Evolutionary conservation across 2,888 invertebrate genomes (phyloP), one percentile per base, ranked within the genome.

Genomic region (Temnothorax unifasciatus): DNA sequence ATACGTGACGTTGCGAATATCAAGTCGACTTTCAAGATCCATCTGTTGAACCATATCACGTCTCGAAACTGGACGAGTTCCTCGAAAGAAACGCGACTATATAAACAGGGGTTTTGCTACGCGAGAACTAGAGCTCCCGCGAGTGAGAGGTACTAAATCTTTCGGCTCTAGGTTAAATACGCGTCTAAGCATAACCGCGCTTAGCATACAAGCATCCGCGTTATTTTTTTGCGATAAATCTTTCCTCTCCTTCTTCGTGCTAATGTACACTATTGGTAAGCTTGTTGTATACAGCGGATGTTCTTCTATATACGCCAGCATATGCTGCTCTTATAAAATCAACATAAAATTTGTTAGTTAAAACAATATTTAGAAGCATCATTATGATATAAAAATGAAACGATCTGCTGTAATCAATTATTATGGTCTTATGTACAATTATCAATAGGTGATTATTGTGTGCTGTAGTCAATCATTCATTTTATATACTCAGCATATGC

Each of bases 111-210:
- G 25, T 41, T 64, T 85, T 83, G 50, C 11, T 57, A 25, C 18
- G 82, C 41, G 75, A 50, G n/a, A 85, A 74, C 77, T 76, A 64
- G 83, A 77, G 64, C 66, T 85, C 47, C 6, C 50, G 29, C 59
- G 66, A 84, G 82, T 84, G 82, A 84, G 74, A 82, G 74, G 54
- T 38, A 25, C 54, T 82, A 61, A 69, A 85, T 85, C 75, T 82
- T 85, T 82, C 6, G 75, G 57, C 61, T 82, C 63, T 75, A 68
- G 61, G 69, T 85, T 82, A 77, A 84, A 84, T 54, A 50, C 69
- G 29, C 41, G 57, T 69, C 47, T 47, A 47, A 59, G 47, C 34
- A 61, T 54, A 74, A 52, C n/a, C 54, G 15, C 61, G 47, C 38
- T 66, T 59, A 76, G 38, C 47, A 64, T 59, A 25, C 54, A 38